phyloP scores from a whole-genome alignment of 2,888 invertebrate genomes.

The Mesochorus sp. region DNA sequence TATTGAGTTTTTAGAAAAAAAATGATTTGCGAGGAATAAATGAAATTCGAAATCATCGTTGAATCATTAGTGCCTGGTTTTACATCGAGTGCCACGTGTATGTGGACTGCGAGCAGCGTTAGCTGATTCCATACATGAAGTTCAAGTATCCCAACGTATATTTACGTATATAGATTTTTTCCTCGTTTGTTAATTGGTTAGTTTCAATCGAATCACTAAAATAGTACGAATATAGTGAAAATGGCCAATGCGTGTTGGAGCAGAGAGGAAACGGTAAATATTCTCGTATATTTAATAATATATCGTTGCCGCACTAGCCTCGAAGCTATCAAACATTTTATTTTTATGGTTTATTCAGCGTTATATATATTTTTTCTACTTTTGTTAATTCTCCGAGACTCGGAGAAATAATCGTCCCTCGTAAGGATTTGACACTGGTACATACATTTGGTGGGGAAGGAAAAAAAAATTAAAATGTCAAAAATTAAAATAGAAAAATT shows the following conservation, averaged over 20 bases:
- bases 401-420: conserved; percentile 2
- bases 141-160: neutral
- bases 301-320: conserved; percentile 26
- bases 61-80: neutral
- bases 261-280: conserved; percentile 23
- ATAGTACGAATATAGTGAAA: conserved; percentile 9
- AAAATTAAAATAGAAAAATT: too few species aligned
- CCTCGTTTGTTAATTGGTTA: neutral
- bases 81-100: neutral
- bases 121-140: neutral
- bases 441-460: neutral
- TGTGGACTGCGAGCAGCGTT: neutral
- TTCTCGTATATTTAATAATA: conserved; percentile 18
- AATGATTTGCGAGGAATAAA: too few species aligned
- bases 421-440: conserved; percentile 6
- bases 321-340: conserved; percentile 12
- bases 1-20: too few species aligned
- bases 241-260: neutral
- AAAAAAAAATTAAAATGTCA: too few species aligned
- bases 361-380: conserved; percentile 3
- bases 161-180: neutral
- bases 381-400: conserved; percentile 27
- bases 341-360: conserved; percentile 25
- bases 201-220: conserved; percentile 17
- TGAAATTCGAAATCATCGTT: neutral